Evolutionary conservation across 2,113 vertebrate genomes (phyloP).

Genomic region (Elaphurus davidianus): DNA sequence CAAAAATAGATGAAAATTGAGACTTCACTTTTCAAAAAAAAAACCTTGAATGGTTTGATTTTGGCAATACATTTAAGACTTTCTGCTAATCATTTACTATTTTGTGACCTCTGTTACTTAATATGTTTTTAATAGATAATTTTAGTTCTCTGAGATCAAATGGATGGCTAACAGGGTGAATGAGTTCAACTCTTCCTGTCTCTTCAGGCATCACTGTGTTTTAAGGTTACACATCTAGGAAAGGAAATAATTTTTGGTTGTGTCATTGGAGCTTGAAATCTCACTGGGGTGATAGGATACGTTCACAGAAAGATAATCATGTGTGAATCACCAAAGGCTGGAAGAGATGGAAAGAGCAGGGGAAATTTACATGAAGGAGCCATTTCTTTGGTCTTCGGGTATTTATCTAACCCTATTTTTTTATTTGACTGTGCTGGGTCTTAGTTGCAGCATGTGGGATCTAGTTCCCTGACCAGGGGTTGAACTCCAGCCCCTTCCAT

Average conservation of each 20-base stretch:
- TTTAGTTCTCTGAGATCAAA: background rate
- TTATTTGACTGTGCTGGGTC: background rate
- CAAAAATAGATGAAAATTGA: background rate
- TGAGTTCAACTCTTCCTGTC: background rate
- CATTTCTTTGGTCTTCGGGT: background rate
- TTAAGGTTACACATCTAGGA: background rate
- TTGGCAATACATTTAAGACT: background rate
- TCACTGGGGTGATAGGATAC: background rate
- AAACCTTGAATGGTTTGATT: background rate
- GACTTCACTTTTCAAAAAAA: background rate
- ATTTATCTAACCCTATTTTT: background rate
- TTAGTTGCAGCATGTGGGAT: background rate
- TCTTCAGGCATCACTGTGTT: background rate
- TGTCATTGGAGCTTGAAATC: background rate
- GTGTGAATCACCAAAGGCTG: background rate
- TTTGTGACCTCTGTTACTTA: background rate
- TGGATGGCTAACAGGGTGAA: background rate
- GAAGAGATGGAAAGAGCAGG: background rate
- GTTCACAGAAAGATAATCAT: background rate
- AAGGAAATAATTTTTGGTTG: background rate
- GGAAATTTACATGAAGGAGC: background rate
- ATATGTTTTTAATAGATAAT: background rate
- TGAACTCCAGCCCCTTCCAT: background rate
- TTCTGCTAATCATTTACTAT: background rate
- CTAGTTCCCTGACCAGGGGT: background rate